These are phyloP conservation scores for Latrodectus geometricus DNA, from an alignment of 1,140 invertebrate genomes.

Conservation along the genomic window DNA sequence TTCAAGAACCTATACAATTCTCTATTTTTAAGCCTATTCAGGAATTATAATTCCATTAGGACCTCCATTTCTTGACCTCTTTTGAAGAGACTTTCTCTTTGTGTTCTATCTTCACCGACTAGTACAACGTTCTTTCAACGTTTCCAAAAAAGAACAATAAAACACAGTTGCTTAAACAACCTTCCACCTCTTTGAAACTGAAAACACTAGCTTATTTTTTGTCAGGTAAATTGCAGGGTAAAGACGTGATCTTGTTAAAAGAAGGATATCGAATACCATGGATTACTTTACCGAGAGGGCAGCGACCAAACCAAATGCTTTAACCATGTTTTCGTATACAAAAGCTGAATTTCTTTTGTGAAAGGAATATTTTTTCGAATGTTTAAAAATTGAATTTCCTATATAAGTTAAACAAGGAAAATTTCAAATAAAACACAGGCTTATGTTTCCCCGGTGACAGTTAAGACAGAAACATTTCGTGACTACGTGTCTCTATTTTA, in stretches of 20 bases:
- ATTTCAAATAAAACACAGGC: too few relatives aligned
- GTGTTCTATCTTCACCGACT: background rate
- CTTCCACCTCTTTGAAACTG: background rate
- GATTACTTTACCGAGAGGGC: background rate
- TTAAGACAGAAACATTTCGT: too few relatives aligned
- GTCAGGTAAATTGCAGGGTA: slow-evolving; percentile 57
- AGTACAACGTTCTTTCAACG: background rate
- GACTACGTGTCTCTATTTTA: too few relatives aligned
- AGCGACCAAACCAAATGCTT: background rate
- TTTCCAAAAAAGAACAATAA: slow-evolving; percentile 25
- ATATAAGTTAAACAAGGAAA: too few relatives aligned
- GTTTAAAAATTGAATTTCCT: too few relatives aligned
- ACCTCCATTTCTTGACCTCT: too few relatives aligned
- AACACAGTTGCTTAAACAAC: slow-evolving; percentile 44
- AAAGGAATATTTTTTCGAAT: background rate
- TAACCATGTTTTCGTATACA: background rate
- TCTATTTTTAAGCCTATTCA: too few relatives aligned
- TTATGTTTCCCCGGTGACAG: too few relatives aligned
- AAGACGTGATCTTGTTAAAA: slow-evolving; percentile 48
- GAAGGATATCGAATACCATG: slow-evolving; percentile 22
- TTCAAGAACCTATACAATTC: too few relatives aligned
- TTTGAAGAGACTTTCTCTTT: background rate
- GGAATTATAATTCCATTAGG: too few relatives aligned
- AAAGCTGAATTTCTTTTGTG: background rate
- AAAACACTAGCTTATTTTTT: slow-evolving; percentile 39